Conservation (phyloP, 2,888 invertebrate genomes). For the Atherix ibis region DNA sequence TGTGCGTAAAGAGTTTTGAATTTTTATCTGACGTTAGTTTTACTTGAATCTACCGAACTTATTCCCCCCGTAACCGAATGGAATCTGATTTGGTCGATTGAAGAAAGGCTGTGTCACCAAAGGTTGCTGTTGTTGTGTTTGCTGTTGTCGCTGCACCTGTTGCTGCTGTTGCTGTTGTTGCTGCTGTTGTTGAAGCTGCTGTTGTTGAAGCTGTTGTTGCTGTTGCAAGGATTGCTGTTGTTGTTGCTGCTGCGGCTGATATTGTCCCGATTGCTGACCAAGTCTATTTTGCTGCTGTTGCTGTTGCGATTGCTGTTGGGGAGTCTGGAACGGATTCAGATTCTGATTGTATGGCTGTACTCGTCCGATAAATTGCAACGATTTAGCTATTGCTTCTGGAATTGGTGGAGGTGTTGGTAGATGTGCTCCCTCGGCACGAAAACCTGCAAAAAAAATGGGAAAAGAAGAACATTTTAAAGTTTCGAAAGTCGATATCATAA, state of each 20-base stretch:
- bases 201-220: constrained; percentile 14
- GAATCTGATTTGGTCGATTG: constrained; percentile 26
- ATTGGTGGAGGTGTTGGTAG: constrained; percentile 29
- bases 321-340: constrained; percentile 27
- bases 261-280: constrained; percentile 18
- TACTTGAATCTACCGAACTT: constrained; percentile 24
- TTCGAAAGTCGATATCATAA: neutral
- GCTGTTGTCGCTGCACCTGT: constrained; percentile 18
- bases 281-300: constrained; percentile 15
- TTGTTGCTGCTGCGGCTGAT: constrained; percentile 16
- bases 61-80: constrained; percentile 23
- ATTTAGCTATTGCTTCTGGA: constrained; percentile 24
- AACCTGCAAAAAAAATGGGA: constrained; percentile 16
- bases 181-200: constrained; percentile 18
- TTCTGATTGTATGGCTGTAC: constrained; percentile 22
- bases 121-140: constrained; percentile 20
- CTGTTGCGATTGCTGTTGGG: constrained; percentile 21
- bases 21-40: too few species aligned
- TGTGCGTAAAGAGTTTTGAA: too few species aligned
- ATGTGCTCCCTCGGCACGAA: constrained; percentile 31
- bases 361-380: constrained; percentile 21
- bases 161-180: constrained; percentile 19
- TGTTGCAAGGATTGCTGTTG: constrained; percentile 14
- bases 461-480: neutral
- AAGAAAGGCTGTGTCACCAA: constrained; percentile 25